Evolutionary conservation across 2,113 vertebrate genomes (phyloP).

Genomic region (Mastomys coucha): DNA sequence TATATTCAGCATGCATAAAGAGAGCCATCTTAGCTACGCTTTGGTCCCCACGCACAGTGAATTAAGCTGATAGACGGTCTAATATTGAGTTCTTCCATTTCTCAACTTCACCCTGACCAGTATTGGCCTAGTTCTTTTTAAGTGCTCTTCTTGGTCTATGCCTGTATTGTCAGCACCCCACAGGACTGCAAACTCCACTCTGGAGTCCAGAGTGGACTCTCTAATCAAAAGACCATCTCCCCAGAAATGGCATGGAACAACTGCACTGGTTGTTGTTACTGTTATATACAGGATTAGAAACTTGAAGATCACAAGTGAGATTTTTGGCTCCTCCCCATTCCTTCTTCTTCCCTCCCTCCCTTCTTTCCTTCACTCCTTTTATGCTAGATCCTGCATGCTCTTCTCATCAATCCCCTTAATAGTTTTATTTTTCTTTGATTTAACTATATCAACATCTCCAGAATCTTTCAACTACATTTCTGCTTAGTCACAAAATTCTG

Average conservation of each 20-base stretch:
- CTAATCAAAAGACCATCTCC: not conserved
- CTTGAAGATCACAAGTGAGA: not conserved
- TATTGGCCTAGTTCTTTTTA: not conserved
- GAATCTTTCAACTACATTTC: constrained; percentile 41
- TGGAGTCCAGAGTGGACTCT: not conserved
- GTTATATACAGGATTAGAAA: constrained; percentile 10
- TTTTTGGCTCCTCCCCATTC: not conserved
- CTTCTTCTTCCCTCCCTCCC: not conserved
- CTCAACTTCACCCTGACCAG: not conserved
- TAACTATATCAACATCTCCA: not conserved
- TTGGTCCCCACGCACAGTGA: not conserved
- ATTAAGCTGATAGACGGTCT: constrained; percentile 2
- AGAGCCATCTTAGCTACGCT: not conserved
- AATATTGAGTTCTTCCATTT: not conserved
- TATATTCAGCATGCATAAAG: not conserved
- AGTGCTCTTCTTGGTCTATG: not conserved
- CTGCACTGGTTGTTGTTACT: not conserved
- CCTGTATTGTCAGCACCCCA: too few relatives aligned
- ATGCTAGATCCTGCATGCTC: not conserved
- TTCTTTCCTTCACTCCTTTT: not conserved
- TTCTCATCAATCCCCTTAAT: not conserved
- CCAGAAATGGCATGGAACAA: not conserved
- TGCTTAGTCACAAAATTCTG: constrained; percentile 25
- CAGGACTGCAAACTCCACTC: not conserved
- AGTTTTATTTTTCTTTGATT: constrained; percentile 42